Percentiles rank a stretch among this genome's conserved stretches.
These are phyloP conservation scores for Cosmopolites sordidus DNA, from an alignment of 2,888 invertebrate genomes.

Conservation along the genomic window DNA sequence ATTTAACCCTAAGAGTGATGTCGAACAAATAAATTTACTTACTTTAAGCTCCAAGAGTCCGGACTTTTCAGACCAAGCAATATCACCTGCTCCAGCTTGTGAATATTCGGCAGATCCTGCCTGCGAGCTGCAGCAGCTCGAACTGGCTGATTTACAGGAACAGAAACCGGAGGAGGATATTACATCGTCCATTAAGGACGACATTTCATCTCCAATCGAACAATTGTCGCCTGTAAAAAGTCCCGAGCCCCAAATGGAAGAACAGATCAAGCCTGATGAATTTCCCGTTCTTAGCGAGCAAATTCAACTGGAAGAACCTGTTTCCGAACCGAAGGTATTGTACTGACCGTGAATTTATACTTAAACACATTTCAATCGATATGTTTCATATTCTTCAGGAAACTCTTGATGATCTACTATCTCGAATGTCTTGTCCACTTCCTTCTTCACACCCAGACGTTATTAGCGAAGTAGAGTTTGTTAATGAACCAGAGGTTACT, in stretches of 20 bases:
- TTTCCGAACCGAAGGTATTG: conserved; percentile 6
- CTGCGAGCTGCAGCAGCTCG: neutral
- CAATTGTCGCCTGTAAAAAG: conserved; percentile 22
- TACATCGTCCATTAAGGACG: conserved; percentile 45
- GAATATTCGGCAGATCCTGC: conserved; percentile 8
- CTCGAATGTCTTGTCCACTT: conserved; percentile 4
- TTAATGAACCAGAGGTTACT: neutral
- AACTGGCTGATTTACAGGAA: conserved; percentile 15
- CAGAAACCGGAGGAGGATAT: conserved; percentile 36
- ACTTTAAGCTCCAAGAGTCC: neutral
- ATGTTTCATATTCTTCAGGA: too few relatives aligned
- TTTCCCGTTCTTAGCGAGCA: neutral
- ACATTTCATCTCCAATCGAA: conserved; percentile 21
- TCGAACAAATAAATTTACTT: conserved; percentile 7
- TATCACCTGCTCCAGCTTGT: conserved; percentile 4
- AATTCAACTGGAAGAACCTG: neutral
- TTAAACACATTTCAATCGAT: too few relatives aligned
- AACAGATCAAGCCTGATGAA: neutral
- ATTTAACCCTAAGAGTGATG: conserved; percentile 12
- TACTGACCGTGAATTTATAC: too few relatives aligned
- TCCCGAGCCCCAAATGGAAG: conserved; percentile 21
- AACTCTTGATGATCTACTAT: neutral
- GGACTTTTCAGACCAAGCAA: neutral
- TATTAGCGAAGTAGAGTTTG: too few relatives aligned
- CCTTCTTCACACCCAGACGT: conserved; percentile 1